These are phyloP conservation scores for Eupithecia centaureata DNA, from an alignment of 2,888 invertebrate species.

Conservation along the genomic window DNA sequence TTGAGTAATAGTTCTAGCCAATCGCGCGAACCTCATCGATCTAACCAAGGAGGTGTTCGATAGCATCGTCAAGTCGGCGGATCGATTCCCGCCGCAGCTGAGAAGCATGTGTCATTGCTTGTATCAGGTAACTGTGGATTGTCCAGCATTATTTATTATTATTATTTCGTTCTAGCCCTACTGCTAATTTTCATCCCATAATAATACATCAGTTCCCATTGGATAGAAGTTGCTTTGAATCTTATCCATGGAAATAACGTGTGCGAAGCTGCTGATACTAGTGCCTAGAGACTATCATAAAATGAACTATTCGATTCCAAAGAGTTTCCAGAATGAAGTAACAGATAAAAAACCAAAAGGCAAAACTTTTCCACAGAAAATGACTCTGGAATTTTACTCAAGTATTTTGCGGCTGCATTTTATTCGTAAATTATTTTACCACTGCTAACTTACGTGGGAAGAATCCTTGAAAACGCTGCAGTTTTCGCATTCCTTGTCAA, in stretches of 20 bases:
- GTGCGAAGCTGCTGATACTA: no score
- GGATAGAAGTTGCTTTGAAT: no score
- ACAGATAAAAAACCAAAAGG: neutral
- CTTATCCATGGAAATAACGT: no score
- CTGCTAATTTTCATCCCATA: no score
- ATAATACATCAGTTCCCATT: no score
- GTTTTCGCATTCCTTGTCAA: constrained; percentile 42
- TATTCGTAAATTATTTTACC: constrained; percentile 28
- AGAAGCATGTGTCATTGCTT: constrained; percentile 99
- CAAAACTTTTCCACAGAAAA: neutral
- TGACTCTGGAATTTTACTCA: neutral
- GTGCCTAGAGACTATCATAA: no score
- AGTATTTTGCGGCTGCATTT: constrained; percentile 13
- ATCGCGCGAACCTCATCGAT: constrained; percentile 92
- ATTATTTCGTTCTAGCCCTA: no score
- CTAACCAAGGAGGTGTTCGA: constrained; percentile 98
- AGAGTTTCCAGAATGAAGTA: neutral
- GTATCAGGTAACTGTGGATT: constrained; percentile 92
- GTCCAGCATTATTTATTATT: no score
- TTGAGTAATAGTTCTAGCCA: no score
- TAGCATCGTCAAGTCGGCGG: constrained; percentile 94
- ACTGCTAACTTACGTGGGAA: constrained; percentile 35
- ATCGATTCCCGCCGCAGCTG: constrained; percentile 96
- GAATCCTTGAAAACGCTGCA: constrained; percentile 50
- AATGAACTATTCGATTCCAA: no score